phyloP scores from a whole-genome alignment of 2,113 vertebrate species.

The Gasterosteus nipponicus region DNA sequence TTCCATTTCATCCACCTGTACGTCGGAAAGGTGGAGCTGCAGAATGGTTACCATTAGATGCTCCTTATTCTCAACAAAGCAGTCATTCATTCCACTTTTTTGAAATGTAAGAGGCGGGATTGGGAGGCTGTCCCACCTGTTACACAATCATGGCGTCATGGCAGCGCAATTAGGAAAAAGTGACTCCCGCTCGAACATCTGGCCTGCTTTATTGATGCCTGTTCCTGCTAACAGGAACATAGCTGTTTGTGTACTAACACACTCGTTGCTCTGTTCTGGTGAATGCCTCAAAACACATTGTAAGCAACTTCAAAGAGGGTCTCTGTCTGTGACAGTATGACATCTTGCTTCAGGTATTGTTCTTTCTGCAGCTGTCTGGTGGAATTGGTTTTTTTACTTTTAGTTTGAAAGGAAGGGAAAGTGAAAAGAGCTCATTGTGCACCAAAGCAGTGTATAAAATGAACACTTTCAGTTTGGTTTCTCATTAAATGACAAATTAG shows the following conservation, averaged over 20 bases:
- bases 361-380: slow-evolving; percentile 42
- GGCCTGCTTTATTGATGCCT: slow-evolving; percentile 15
- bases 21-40: slow-evolving; percentile 26
- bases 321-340: neutral
- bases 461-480: slow-evolving; percentile 11
- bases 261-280: slow-evolving; percentile 25
- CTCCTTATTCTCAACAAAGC: slow-evolving; percentile 53
- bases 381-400: slow-evolving; percentile 9
- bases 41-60: slow-evolving; percentile 36
- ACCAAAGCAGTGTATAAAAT: neutral
- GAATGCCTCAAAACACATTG: slow-evolving; percentile 33
- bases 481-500: slow-evolving; percentile 21
- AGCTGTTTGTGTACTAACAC: slow-evolving; percentile 37
- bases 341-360: slow-evolving; percentile 48
- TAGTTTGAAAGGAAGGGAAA: neutral
- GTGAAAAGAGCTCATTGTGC: slow-evolving; percentile 3
- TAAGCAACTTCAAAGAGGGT: slow-evolving; percentile 27
- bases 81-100: slow-evolving; percentile 48
- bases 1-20: neutral
- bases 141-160: slow-evolving; percentile 68
- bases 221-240: slow-evolving; percentile 30
- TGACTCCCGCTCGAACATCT: slow-evolving; percentile 36
- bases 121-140: slow-evolving; percentile 66
- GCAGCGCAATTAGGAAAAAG: slow-evolving; percentile 62
- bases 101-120: slow-evolving; percentile 19